Percentiles rank a stretch among this genome's conserved stretches.
Conservation (phyloP, 92 coral and sea anemone species). For the Umimayanthus chanpuru region DNA sequence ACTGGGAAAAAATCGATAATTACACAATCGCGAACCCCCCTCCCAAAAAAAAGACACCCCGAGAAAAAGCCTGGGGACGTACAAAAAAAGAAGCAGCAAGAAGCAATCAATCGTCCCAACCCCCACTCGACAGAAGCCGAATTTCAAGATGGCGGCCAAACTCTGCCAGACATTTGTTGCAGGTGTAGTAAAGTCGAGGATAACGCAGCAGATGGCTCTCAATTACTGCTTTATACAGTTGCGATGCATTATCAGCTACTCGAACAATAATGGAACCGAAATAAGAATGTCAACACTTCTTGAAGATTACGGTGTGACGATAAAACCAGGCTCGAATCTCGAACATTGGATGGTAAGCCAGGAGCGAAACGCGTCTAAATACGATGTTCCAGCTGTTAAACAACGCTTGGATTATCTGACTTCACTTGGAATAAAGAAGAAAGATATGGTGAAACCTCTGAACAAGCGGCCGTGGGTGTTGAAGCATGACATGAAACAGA, state of each 20-base stretch:
- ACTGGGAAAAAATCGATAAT: no score
- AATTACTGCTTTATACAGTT: background rate
- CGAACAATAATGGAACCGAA: background rate
- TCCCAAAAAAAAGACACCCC: no score
- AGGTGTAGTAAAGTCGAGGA: background rate
- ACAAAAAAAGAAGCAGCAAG: no score
- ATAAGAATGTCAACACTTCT: slow-evolving; percentile 20
- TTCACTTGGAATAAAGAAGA: slow-evolving; percentile 23
- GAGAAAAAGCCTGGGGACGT: no score
- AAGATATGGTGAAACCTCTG: slow-evolving; percentile 30
- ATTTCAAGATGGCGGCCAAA: background rate
- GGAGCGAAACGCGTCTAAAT: slow-evolving; percentile 17
- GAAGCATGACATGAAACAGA: slow-evolving; percentile 35
- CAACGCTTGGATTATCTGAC: slow-evolving; percentile 32
- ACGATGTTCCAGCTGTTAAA: slow-evolving; percentile 29
- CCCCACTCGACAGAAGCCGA: background rate
- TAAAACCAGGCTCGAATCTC: slow-evolving; percentile 42
- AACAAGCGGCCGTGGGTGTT: slow-evolving; percentile 42
- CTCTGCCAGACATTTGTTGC: background rate
- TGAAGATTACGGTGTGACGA: slow-evolving; percentile 19
- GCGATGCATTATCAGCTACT: background rate
- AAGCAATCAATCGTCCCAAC: background rate
- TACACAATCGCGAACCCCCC: no score
- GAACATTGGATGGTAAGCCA: slow-evolving; percentile 40
- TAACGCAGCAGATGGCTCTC: background rate